phyloP scores from a whole-genome alignment of 2,888 invertebrate species.

The Campopleginae sp. region DNA sequence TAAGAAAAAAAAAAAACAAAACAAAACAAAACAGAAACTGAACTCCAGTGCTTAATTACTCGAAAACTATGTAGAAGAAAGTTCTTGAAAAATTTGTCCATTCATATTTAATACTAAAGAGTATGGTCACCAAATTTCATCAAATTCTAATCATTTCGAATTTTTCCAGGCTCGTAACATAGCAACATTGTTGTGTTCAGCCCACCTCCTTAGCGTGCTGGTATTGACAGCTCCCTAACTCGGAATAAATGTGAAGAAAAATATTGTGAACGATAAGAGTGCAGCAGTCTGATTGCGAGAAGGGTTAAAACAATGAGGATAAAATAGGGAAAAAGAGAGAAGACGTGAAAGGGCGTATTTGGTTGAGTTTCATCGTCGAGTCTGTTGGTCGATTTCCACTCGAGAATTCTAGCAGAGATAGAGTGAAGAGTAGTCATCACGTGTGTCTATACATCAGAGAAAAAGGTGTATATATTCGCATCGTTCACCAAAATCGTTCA shows the following conservation, averaged over 20 bases:
- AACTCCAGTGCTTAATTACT: too few species aligned
- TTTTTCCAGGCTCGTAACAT: too few species aligned
- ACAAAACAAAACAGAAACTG: not conserved
- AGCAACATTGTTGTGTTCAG: too few species aligned
- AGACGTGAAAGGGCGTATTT: conserved; percentile 52
- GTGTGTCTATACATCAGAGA: conserved; percentile 4
- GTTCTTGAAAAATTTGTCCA: too few species aligned
- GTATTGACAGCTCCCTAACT: not conserved
- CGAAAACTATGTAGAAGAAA: too few species aligned
- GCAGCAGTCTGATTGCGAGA: conserved; percentile 48
- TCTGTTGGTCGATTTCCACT: conserved; percentile 16
- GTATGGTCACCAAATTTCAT: too few species aligned
- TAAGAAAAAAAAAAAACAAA: not conserved
- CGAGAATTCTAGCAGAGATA: conserved; percentile 36
- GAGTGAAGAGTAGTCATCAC: conserved; percentile 12
- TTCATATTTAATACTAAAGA: too few species aligned
- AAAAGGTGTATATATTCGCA: conserved; percentile 23
- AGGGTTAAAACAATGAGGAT: conserved; percentile 53
- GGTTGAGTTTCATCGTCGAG: conserved; percentile 59
- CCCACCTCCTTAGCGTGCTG: too few species aligned
- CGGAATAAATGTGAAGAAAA: conserved; percentile 48
- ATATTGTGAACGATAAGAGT: conserved; percentile 34
- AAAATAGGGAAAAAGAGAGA: conserved; percentile 44
- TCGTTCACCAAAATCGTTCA: conserved; percentile 54
- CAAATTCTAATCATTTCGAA: too few species aligned